Base-by-base conservation (phyloP, 2,113 vertebrate species). In the Centropus unirufus region DNA sequence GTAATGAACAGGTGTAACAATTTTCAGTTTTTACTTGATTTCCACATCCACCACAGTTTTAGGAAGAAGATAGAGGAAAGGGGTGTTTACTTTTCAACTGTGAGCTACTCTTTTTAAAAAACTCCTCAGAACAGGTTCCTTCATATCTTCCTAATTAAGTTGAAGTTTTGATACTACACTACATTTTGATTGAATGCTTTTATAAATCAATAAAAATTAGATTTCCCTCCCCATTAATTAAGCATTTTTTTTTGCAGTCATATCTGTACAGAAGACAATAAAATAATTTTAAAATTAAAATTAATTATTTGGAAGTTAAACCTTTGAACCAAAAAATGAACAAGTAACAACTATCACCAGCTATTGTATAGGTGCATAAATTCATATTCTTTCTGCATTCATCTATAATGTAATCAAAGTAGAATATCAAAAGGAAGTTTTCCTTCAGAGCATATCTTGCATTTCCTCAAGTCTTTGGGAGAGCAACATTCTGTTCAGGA, bases 71-170 rank as follows among this genome's bases (percentile, higher is more conserved):
- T 6, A 70, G 39, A 63, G 10, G 15, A 76, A 26, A 34, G 2
- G 1, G 0, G 0, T 34, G 2, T 4, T 51, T 75, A 15, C 6
- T 32, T 63, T 87, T 67, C 54, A 52, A 27, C 2, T 5, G 6
- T 34, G 68, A 64, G 6, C 5, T 57, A 24, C 83, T 67, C 15
- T 57, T 88, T 68, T 52, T 57, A 72, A 52, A 49, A 55, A 82
- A 82, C 59, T 11, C 6, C 4, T 70, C 14, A 55, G 23, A 90
- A 36, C 1, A 77, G 27, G 4, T 40, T 77, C 7, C 8, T 67
- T 84, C 19, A 17, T 2, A 2, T 42, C 11, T 82, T 66, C 32
- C 6, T 44, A 46, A 62, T 22, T 59, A 83, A 42, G 30, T 0
- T n/a, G 7, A 62, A 81, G 9, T 55, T 87, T 72, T 73, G 9